Conservation (phyloP, 2,113 vertebrate species). For the Aegypius monachus region DNA sequence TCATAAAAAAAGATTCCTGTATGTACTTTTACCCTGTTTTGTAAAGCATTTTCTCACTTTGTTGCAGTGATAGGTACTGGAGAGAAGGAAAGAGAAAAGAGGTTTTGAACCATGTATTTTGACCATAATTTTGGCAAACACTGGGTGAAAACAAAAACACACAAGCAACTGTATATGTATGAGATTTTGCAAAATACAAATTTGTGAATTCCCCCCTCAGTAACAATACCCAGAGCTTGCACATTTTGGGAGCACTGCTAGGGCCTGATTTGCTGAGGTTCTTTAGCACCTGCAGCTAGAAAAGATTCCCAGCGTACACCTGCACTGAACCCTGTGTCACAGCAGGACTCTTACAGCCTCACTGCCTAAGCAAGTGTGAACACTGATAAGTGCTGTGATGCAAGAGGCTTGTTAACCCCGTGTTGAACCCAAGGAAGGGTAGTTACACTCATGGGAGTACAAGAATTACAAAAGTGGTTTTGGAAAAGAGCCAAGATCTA, state of each 20-base stretch:
- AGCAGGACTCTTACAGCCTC: background rate
- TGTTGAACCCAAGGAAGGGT: background rate
- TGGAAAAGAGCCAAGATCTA: background rate
- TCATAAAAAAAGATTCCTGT: background rate
- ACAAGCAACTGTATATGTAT: background rate
- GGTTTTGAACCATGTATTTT: background rate
- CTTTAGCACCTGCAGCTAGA: background rate
- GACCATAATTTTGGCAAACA: background rate
- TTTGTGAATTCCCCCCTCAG: background rate
- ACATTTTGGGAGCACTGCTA: background rate
- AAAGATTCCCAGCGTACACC: background rate
- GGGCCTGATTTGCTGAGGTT: background rate
- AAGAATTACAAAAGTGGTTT: background rate
- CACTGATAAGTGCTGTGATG: background rate
- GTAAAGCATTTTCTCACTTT: background rate
- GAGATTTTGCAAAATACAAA: background rate
- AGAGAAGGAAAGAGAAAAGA: background rate
- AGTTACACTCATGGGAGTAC: background rate
- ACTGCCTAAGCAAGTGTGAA: background rate
- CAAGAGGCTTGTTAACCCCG: background rate
- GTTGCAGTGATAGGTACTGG: background rate
- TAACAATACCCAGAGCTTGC: background rate
- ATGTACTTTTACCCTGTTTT: background rate
- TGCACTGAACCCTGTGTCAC: background rate
- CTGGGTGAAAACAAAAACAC: background rate